Percentiles rank a stretch among this genome's conserved stretches.
Evolutionary conservation across 2,797 vertebrate genomes (phyloP).

Genomic region (Taeniopygia guttata): DNA sequence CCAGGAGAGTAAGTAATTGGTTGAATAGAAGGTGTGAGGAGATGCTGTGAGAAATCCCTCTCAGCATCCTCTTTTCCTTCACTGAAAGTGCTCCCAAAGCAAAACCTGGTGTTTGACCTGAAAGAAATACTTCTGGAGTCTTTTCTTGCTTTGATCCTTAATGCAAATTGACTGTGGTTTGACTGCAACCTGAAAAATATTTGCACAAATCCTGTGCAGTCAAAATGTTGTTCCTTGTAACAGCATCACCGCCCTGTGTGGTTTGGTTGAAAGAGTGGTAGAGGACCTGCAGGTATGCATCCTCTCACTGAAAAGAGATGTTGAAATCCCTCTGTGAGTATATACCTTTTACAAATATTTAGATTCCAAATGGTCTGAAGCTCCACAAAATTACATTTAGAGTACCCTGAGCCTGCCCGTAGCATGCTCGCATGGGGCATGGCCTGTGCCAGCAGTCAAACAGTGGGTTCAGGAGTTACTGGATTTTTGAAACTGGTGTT

Average conservation of each 20-base stretch:
- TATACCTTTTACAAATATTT: slow-evolving; percentile 34
- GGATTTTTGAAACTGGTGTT: background rate
- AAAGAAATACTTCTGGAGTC: background rate
- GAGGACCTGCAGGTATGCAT: background rate
- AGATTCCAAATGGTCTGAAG: background rate
- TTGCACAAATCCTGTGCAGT: background rate
- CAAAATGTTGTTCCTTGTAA: background rate
- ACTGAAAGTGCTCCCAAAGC: background rate
- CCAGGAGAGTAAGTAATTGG: background rate
- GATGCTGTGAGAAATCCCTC: background rate
- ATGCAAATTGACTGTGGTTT: slow-evolving; percentile 30
- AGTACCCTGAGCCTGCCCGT: background rate
- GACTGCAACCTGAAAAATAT: slow-evolving; percentile 11
- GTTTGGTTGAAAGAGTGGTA: background rate
- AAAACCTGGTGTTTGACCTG: slow-evolving; percentile 5
- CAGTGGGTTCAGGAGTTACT: background rate
- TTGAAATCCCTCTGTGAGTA: background rate
- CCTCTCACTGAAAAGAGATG: background rate
- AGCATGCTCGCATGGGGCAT: accelerated
- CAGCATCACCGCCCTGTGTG: accelerated
- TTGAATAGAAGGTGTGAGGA: background rate
- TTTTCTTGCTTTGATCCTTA: slow-evolving; percentile 22
- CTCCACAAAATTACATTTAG: background rate
- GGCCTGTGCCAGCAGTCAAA: background rate
- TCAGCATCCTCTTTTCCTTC: background rate